A percentile compares a stretch with the other conserved stretches of the same genome.
phyloP scores from a whole-genome alignment of 2,797 vertebrate species.

The Acanthiza pusilla region DNA sequence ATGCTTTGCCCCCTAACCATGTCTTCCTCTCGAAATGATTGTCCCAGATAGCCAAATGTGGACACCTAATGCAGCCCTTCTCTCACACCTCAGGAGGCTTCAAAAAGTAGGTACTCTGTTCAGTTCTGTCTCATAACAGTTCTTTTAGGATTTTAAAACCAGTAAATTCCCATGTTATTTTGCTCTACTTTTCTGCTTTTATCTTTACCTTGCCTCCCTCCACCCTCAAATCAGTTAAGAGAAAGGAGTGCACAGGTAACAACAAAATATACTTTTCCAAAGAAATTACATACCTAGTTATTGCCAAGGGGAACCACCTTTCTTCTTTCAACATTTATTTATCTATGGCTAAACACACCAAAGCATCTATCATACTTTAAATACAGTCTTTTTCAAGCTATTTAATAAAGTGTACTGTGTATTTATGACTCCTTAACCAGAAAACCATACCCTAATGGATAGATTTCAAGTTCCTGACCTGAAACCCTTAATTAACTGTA shows the following conservation, averaged over 20 bases:
- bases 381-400: slow-evolving; percentile 1
- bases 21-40: not conserved
- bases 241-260: not conserved
- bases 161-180: not conserved
- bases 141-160: not conserved
- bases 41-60: not conserved
- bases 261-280: not conserved
- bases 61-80: not conserved
- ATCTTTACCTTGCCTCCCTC: not conserved
- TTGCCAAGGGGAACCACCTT: not conserved
- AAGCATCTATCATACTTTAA: slow-evolving; percentile 22
- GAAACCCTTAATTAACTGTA: slow-evolving; percentile 52
- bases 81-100: not conserved
- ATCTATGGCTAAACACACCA: slow-evolving; percentile 3
- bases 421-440: slow-evolving; percentile 60
- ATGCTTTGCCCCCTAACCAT: not conserved
- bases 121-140: not conserved
- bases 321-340: slow-evolving; percentile 1
- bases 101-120: not conserved
- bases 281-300: not conserved
- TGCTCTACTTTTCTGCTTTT: not conserved
- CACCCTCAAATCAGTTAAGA: not conserved
- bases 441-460: slow-evolving; percentile 55
- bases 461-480: slow-evolving; percentile 61
- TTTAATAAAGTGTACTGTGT: slow-evolving; percentile 41